Percentiles rank a stretch among this genome's conserved stretches.
Evolutionary conservation across 1,140 invertebrate genomes (phyloP).

Genomic region (Caerostris darwini): DNA sequence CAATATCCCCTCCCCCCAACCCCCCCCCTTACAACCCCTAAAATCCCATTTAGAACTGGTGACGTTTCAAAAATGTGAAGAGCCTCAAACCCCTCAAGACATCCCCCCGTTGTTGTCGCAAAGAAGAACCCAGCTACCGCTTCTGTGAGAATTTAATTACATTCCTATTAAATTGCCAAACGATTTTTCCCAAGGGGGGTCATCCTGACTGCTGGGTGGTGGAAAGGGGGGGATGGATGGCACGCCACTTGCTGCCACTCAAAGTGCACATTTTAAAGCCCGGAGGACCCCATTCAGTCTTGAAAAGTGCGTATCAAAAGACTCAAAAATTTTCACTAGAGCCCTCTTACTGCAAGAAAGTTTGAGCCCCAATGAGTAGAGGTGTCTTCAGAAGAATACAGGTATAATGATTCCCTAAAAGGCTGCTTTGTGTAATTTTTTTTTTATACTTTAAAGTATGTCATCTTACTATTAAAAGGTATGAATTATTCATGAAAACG

Average conservation of each 20-base stretch:
- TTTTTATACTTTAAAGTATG: neutral
- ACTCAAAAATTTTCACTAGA: conserved; percentile 57
- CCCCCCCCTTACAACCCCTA: neutral
- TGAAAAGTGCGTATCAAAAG: conserved; percentile 54
- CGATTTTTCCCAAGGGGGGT: conserved; percentile 54
- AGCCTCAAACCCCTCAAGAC: conserved; percentile 44
- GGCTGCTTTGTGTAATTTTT: neutral
- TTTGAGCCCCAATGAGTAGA: conserved; percentile 34
- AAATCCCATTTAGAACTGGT: neutral
- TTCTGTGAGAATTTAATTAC: conserved; percentile 70
- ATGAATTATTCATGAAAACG: conserved; percentile 5
- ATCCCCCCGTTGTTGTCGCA: neutral
- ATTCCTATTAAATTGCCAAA: conserved; percentile 67
- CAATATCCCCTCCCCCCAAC: neutral
- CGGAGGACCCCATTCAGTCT: conserved; percentile 40
- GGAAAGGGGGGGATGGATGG: neutral
- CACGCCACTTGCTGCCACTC: conserved; percentile 71
- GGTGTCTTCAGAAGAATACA: neutral
- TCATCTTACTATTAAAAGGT: neutral
- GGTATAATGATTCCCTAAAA: neutral
- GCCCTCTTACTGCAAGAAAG: conserved; percentile 20
- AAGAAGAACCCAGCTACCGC: neutral
- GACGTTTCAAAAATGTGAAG: conserved; percentile 55
- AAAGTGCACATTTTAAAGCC: conserved; percentile 65
- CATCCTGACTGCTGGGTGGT: neutral